These are phyloP conservation scores for Melanotaenia trifasciata DNA, from an alignment of 2,797 vertebrate genomes.

Conservation along the genomic window DNA sequence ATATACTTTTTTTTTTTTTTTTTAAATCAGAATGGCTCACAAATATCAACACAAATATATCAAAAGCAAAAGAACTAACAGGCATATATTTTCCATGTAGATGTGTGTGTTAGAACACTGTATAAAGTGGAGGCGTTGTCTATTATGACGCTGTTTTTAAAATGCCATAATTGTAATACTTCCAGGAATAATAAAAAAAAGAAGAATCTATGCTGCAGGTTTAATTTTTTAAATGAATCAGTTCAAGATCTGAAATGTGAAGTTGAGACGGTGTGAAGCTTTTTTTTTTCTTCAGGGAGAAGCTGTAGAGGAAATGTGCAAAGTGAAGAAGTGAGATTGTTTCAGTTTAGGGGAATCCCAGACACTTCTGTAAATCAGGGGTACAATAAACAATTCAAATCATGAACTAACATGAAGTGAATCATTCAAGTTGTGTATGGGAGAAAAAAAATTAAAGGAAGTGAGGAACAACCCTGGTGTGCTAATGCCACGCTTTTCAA, in stretches of 20 bases:
- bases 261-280: constrained; percentile 22
- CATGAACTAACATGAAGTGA: constrained; percentile 56
- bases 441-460: constrained; percentile 43
- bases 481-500: constrained; percentile 50
- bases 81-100: neutral
- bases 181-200: neutral
- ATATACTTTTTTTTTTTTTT: too few species aligned
- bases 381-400: constrained; percentile 42
- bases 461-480: constrained; percentile 60
- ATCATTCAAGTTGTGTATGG: constrained; percentile 36
- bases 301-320: constrained; percentile 67
- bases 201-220: neutral
- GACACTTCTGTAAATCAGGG: constrained; percentile 64
- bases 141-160: neutral
- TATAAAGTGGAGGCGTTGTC: neutral
- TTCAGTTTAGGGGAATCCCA: constrained; percentile 74
- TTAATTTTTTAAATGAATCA: neutral
- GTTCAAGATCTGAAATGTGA: constrained; percentile 17
- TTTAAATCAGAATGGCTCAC: neutral
- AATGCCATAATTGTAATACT: neutral
- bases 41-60: neutral
- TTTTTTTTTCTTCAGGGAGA: constrained; percentile 38
- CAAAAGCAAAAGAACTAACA: neutral
- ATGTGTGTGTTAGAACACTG: neutral
- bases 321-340: constrained; percentile 70